Percentiles rank a stretch among this genome's conserved stretches.
Evolutionary conservation across 1,140 invertebrate genomes (phyloP).

Genomic region (Camponotus pennsylvanicus): DNA sequence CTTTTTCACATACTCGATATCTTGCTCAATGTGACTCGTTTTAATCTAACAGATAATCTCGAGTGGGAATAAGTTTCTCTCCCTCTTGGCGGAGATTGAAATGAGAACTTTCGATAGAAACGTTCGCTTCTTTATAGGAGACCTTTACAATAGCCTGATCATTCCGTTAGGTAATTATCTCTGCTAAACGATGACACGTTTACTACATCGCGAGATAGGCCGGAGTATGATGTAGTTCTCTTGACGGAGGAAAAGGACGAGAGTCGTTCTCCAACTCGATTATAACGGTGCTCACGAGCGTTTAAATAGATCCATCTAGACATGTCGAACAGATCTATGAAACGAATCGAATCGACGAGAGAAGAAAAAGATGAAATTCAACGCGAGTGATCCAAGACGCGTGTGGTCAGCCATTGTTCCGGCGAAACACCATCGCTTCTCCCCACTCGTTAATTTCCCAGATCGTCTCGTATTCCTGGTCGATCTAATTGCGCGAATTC

Average conservation of each 20-base stretch:
- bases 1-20: background rate
- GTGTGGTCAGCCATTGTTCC: conserved; percentile 12
- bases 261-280: conserved; percentile 30
- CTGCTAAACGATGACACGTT: conserved; percentile 34
- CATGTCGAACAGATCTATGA: conserved; percentile 21
- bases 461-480: background rate
- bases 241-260: conserved; percentile 2
- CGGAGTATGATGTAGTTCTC: conserved; percentile 14
- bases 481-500: conserved; percentile 19
- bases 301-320: conserved; percentile 37
- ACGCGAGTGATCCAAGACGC: background rate
- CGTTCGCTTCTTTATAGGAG: background rate
- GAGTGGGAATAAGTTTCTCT: background rate
- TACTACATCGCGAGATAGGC: conserved; percentile 12
- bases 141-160: conserved; percentile 24
- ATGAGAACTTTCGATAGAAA: conserved; percentile 14
- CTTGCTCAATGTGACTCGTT: background rate
- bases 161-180: conserved; percentile 53
- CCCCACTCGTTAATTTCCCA: background rate
- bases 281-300: conserved; percentile 29
- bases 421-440: background rate
- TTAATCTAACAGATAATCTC: conserved; percentile 4
- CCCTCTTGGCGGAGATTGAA: background rate
- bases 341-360: background rate
- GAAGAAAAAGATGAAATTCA: background rate